Evolutionary conservation across 2,113 vertebrate species (phyloP).

Genomic region (Myrmecobius fasciatus): DNA sequence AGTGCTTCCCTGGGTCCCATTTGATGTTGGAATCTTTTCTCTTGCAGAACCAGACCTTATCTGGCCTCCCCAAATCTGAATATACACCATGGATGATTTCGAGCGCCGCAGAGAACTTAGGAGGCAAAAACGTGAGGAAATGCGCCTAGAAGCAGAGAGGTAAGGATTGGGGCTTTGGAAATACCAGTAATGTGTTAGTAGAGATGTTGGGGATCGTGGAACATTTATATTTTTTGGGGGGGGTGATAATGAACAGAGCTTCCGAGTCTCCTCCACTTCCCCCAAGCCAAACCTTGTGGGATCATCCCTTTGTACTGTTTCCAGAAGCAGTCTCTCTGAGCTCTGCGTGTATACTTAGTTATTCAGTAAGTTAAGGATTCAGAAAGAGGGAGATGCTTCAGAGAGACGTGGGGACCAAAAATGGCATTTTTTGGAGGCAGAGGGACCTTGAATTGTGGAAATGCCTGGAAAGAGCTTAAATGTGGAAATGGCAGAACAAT

Average conservation of each 20-base stretch:
- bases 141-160: constrained; percentile 97
- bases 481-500: constrained; percentile 33
- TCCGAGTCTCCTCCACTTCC: background rate
- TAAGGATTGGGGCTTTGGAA: constrained; percentile 75
- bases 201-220: background rate
- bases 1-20: background rate
- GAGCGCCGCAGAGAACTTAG: constrained; percentile 96
- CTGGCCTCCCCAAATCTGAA: constrained; percentile 67
- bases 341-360: background rate
- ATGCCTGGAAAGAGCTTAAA: constrained; percentile 31
- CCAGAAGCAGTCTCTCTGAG: constrained; percentile 15
- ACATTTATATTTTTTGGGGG: background rate
- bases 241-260: background rate
- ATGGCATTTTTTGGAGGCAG: constrained; percentile 24
- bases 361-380: background rate
- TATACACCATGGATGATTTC: constrained; percentile 94
- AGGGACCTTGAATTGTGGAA: background rate
- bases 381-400: background rate
- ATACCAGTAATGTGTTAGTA: background rate
- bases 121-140: constrained; percentile 99
- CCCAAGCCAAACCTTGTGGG: background rate
- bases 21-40: constrained; percentile 32
- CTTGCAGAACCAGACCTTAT: constrained; percentile 69
- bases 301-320: background rate
- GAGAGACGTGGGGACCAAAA: background rate